phyloP scores from a whole-genome alignment of 2,888 invertebrate genomes.

The Dendrolimus pini region DNA sequence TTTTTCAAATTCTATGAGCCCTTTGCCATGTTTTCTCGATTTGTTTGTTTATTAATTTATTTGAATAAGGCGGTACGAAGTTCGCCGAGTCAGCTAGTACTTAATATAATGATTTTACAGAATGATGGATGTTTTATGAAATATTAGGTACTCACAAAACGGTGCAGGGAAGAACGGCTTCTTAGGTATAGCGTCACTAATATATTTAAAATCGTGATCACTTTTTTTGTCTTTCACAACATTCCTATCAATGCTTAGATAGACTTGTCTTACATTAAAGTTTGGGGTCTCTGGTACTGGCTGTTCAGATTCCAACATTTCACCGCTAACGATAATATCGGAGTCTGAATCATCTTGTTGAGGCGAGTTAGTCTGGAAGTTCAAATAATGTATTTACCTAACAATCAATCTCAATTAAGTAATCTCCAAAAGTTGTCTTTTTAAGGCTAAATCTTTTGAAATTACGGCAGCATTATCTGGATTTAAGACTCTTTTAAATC shows the following conservation, averaged over 20 bases:
- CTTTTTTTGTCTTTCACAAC: conserved; percentile 47
- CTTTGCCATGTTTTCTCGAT: no score
- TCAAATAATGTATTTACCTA: not conserved
- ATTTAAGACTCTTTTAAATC: no score
- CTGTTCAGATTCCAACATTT: conserved; percentile 46
- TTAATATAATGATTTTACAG: no score
- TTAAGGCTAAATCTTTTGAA: no score
- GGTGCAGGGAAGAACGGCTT: conserved; percentile 69
- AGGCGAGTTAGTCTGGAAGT: conserved; percentile 29
- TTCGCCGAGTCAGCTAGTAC: no score
- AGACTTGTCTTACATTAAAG: conserved; percentile 39
- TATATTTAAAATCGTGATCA: conserved; percentile 69
- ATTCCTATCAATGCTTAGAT: conserved; percentile 66
- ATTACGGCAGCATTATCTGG: no score
- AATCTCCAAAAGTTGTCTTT: not conserved
- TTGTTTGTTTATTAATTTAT: no score
- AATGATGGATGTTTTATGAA: no score
- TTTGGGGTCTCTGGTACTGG: conserved; percentile 21
- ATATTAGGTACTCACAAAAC: conserved; percentile 46
- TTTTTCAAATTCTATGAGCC: no score
- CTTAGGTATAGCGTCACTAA: conserved; percentile 63
- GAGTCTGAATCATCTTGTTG: conserved; percentile 13
- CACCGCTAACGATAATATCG: conserved; percentile 37
- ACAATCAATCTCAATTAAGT: conserved; percentile 1
- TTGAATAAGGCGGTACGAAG: no score